Conservation (phyloP, 1,140 invertebrate species). For the Drosophila chauvacae region DNA sequence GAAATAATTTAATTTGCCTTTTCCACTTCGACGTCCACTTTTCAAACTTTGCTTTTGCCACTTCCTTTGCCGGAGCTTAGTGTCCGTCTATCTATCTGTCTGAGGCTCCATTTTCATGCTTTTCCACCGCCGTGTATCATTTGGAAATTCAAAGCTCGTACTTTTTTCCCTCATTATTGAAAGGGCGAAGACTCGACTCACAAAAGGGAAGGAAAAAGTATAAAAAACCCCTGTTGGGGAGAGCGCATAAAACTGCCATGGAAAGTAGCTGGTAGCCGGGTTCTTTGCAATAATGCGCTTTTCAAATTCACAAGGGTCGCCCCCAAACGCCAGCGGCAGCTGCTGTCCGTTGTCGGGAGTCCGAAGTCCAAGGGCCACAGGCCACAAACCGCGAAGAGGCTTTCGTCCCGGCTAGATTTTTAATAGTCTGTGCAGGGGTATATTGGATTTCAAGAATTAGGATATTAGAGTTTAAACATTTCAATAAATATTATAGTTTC, state of each 20-base stretch:
- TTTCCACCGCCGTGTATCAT: constrained; percentile 55
- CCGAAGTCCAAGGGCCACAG: constrained; percentile 34
- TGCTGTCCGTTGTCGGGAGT: constrained; percentile 18
- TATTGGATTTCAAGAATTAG: background rate
- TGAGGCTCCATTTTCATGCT: constrained; percentile 16
- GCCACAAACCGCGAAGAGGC: constrained; percentile 51
- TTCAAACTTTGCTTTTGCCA: constrained; percentile 72
- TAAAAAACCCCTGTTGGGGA: constrained; percentile 14
- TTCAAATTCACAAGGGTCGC: constrained; percentile 61
- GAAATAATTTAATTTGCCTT: constrained; percentile 79
- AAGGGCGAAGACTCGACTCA: constrained; percentile 38
- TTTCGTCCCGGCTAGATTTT: constrained; percentile 10
- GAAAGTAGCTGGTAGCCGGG: constrained; percentile 60
- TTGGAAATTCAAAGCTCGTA: constrained; percentile 74
- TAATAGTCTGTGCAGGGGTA: background rate
- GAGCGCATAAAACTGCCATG: constrained; percentile 63
- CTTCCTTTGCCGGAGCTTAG: constrained; percentile 61
- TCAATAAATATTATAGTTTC: background rate
- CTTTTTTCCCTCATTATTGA: constrained; percentile 69
- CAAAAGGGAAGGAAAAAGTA: constrained; percentile 23
- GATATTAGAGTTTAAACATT: background rate
- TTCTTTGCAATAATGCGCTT: constrained; percentile 64
- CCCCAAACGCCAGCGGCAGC: constrained; percentile 31
- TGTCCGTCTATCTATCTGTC: constrained; percentile 48
- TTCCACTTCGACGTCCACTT: constrained; percentile 76